phyloP scores from a whole-genome alignment of 2,888 invertebrate genomes.

The Hirtodrosophila trivittata region DNA sequence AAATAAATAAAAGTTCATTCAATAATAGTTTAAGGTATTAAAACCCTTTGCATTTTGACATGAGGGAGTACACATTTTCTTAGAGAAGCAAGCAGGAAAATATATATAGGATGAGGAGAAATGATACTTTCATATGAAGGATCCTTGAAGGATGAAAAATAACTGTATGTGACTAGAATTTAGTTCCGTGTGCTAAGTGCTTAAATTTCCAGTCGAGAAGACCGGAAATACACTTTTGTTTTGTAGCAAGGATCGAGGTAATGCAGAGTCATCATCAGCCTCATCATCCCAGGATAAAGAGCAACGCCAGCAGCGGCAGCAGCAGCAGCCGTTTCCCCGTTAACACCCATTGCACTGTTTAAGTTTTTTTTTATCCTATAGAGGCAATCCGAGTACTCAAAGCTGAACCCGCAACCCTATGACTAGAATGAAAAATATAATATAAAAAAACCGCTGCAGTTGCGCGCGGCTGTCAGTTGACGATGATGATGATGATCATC shows the following conservation, averaged over 20 bases:
- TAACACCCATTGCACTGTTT: slow-evolving; percentile 58
- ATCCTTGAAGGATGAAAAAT: no score
- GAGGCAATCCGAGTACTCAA: slow-evolving; percentile 2
- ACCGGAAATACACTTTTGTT: slow-evolving; percentile 51
- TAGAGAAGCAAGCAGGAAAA: no score
- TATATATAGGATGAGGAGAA: no score
- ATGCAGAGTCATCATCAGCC: slow-evolving; percentile 52
- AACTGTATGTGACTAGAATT: no score
- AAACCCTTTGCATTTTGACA: no score
- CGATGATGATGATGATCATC: slow-evolving; percentile 11
- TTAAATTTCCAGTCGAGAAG: slow-evolving; percentile 26
- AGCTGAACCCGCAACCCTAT: slow-evolving; percentile 56
- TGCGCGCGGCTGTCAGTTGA: slow-evolving; percentile 50
- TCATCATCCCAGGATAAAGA: slow-evolving; percentile 18
- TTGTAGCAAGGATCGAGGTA: slow-evolving; percentile 42
- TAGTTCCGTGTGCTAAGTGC: no score
- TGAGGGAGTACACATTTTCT: no score
- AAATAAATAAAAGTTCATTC: no score
- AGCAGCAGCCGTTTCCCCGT: slow-evolving; percentile 52
- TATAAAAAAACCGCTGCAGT: slow-evolving; percentile 57
- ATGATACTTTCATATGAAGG: no score
- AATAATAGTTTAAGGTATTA: no score
- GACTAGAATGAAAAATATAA: slow-evolving; percentile 29
- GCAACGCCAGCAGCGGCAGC: slow-evolving; percentile 18
- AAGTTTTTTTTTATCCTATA: slow-evolving; percentile 7